Evolutionary conservation across 2,888 invertebrate species (phyloP).

Genomic region (Gymnoscelis rufifasciata): DNA sequence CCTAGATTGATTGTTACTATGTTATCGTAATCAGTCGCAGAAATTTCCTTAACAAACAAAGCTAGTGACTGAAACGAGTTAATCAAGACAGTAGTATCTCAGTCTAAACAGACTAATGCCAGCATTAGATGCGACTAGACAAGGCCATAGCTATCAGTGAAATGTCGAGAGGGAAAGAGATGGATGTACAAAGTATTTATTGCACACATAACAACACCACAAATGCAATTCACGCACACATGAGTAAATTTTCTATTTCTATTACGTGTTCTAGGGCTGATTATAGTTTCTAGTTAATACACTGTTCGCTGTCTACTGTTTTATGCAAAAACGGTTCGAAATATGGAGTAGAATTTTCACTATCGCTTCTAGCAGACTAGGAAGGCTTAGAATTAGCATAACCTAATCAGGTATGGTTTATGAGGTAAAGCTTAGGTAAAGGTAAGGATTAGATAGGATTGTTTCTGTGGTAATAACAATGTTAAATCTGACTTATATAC

Average conservation of each 20-base stretch:
- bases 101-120: conserved; percentile 69
- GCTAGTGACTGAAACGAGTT: conserved; percentile 53
- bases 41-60: conserved; percentile 12
- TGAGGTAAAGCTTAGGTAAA: no score
- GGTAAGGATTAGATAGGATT: no score
- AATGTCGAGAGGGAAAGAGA: conserved; percentile 78
- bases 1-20: conserved; percentile 39
- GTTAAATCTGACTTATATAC: no score
- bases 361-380: no score
- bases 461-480: no score
- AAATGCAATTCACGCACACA: conserved; percentile 71
- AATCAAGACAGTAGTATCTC: conserved; percentile 32
- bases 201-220: conserved; percentile 71
- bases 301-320: conserved; percentile 5
- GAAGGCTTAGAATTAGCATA: background rate
- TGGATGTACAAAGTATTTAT: conserved; percentile 73
- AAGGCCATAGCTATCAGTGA: conserved; percentile 79
- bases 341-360: background rate
- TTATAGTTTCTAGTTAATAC: conserved; percentile 33
- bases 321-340: background rate
- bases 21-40: conserved; percentile 4
- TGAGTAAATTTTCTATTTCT: conserved; percentile 68
- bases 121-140: conserved; percentile 80
- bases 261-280: conserved; percentile 64
- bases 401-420: background rate